phyloP scores from a whole-genome alignment of 2,113 vertebrate species.

The Mionectes macconnelli region DNA sequence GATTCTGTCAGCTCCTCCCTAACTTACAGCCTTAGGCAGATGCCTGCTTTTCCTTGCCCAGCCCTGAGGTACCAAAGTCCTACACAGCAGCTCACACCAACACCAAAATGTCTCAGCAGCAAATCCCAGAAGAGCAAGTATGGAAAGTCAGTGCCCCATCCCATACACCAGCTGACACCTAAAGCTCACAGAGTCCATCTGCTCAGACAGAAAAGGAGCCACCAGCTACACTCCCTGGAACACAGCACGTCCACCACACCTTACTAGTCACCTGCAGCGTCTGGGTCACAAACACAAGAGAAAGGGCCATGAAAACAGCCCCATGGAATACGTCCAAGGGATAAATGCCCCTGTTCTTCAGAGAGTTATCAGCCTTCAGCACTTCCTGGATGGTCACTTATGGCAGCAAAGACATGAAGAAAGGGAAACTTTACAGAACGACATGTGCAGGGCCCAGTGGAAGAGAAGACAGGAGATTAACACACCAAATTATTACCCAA shows the following conservation, averaged over 20 bases:
- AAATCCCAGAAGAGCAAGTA: background rate
- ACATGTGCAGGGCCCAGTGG: rapidly evolving
- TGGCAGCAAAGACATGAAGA: background rate
- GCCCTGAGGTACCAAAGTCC: background rate
- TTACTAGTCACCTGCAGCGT: background rate
- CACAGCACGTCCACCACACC: background rate
- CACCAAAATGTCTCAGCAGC: background rate
- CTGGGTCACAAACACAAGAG: background rate
- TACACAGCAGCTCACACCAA: background rate
- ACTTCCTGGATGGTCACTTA: background rate
- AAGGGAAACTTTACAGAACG: background rate
- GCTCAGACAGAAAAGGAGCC: background rate
- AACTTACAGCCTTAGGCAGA: background rate
- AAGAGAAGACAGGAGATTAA: background rate
- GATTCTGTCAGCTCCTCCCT: background rate
- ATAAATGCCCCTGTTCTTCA: background rate
- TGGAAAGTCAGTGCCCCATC: background rate
- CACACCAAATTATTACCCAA: background rate
- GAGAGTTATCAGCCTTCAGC: background rate
- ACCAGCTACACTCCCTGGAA: background rate
- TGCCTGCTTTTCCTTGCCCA: background rate
- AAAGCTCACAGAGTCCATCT: background rate
- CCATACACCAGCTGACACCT: background rate
- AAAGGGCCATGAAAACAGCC: background rate
- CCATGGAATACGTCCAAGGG: background rate